Base-by-base conservation (phyloP, 1,140 invertebrate species). In the Neodiprion fabricii region DNA sequence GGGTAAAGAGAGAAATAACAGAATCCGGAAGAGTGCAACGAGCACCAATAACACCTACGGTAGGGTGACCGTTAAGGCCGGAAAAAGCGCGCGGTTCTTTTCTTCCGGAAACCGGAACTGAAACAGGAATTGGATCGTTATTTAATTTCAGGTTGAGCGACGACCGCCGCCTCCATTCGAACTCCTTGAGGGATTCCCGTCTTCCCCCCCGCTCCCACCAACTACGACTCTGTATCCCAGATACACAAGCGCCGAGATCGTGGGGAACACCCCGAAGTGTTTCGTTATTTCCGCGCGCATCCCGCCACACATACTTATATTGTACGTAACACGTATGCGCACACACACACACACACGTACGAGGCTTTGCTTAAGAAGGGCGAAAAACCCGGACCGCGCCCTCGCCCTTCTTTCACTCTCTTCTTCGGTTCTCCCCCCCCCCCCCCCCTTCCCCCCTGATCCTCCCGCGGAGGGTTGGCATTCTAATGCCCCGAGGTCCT, bases 401-500 rank as follows among this genome's bases (percentile, higher is more conserved):
- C 53, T 61, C 53, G 53, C 53, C 77, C 80, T 80, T 80, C 83
- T 82, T 83, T 81, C 80, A 79, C 75, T 50, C 70, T 49, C 67
- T 75, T 40, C 28, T 40, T 40, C 28, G 28, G 28, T 4, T 17
- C 5, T 9, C 53, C 53, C 9, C 28, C 28, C 5, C 5, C 28
- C 28, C 28, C 28, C 28, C 5, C 28, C 5, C 11, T 9, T 8
- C 5, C 53, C 53, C n/a, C 17, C 17, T 21, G 17, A 21, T 21
- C 17, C 53, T 61, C 5, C 11, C 28, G 28, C 67, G 67, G 72
- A 79, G 77, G 79, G 79, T 81, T 83, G 79, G 79, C 81, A 85
- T 85, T 84, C 78, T 77, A 84, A 79, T 84, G 83, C 80, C 81
- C 78, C 70, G 72, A 78, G 77, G 79, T 67, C 72, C 75, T 77